These are phyloP conservation scores for Calameuta pallipes DNA, from an alignment of 2,888 invertebrate species.

Conservation along the genomic window DNA sequence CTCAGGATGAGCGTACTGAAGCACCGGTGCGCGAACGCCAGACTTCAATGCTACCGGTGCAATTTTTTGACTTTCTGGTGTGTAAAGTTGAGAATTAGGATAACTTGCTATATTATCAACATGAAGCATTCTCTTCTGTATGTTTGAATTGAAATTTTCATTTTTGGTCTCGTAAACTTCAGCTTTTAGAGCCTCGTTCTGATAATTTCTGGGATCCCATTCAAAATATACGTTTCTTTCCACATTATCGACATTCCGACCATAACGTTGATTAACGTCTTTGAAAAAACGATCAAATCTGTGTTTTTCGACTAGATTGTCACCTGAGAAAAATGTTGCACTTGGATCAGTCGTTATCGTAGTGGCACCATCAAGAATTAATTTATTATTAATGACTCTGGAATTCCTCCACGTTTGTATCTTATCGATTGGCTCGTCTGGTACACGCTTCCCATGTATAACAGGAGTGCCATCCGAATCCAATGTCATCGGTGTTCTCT, in stretches of 20 bases:
- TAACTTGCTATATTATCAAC: conserved; percentile 72
- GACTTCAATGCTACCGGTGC: conserved; percentile 75
- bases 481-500: conserved; percentile 74
- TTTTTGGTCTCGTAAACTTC: conserved; percentile 56
- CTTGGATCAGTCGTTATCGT: conserved; percentile 74
- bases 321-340: conserved; percentile 28
- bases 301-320: conserved; percentile 33
- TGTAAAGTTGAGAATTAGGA: conserved; percentile 76
- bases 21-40: conserved; percentile 78
- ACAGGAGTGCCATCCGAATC: conserved; percentile 82
- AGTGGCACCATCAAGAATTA: conserved; percentile 78
- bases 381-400: conserved; percentile 85
- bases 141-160: conserved; percentile 68
- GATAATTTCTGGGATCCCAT: conserved; percentile 55
- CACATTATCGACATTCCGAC: conserved; percentile 49
- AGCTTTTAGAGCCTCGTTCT: conserved; percentile 52
- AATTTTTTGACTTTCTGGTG: conserved; percentile 71
- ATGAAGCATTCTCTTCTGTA: conserved; percentile 79
- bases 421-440: conserved; percentile 85
- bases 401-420: conserved; percentile 88
- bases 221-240: conserved; percentile 55
- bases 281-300: conserved; percentile 58
- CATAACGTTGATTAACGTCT: conserved; percentile 57
- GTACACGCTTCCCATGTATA: conserved; percentile 84
- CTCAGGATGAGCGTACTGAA: conserved; percentile 85